Evolutionary conservation across 2,888 invertebrate genomes (phyloP).

Genomic region (Xanthorhoe spadicearia): DNA sequence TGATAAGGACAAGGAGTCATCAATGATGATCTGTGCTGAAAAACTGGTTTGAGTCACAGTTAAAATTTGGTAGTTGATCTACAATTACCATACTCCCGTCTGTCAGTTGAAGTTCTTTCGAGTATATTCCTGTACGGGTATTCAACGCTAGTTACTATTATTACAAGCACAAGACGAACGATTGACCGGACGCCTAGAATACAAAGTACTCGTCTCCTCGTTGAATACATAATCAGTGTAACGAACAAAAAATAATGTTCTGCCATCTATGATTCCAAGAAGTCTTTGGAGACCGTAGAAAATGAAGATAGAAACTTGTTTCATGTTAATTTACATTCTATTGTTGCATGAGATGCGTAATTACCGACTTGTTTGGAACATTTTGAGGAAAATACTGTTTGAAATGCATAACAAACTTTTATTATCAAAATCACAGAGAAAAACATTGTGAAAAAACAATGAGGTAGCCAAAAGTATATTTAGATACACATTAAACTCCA

Average conservation of each 20-base stretch:
- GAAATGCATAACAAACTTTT: constrained; percentile 15
- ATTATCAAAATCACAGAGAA: neutral
- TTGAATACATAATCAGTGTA: constrained; percentile 49
- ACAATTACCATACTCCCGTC: neutral
- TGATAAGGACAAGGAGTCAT: neutral
- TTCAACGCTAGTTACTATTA: constrained; percentile 15
- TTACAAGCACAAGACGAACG: constrained; percentile 33
- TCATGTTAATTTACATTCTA: constrained; percentile 40
- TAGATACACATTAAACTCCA: too few species aligned
- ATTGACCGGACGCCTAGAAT: constrained; percentile 50
- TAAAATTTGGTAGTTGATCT: neutral
- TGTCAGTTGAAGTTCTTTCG: neutral
- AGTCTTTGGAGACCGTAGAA: constrained; percentile 39
- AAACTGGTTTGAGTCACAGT: neutral
- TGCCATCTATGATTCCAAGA: constrained; percentile 38
- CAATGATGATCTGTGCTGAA: neutral
- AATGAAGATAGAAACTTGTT: constrained; percentile 38
- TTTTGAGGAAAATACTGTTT: constrained; percentile 35
- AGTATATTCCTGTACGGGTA: constrained; percentile 7
- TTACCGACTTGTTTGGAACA: constrained; percentile 40
- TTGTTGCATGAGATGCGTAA: constrained; percentile 44
- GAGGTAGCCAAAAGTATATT: neutral
- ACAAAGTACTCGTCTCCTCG: constrained; percentile 47
- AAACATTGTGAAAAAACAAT: neutral
- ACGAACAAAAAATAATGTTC: constrained; percentile 38